Evolutionary conservation across 2,113 vertebrate genomes (phyloP), one percentile per base, ranked within the genome.

Genomic region (Mugil cephalus): DNA sequence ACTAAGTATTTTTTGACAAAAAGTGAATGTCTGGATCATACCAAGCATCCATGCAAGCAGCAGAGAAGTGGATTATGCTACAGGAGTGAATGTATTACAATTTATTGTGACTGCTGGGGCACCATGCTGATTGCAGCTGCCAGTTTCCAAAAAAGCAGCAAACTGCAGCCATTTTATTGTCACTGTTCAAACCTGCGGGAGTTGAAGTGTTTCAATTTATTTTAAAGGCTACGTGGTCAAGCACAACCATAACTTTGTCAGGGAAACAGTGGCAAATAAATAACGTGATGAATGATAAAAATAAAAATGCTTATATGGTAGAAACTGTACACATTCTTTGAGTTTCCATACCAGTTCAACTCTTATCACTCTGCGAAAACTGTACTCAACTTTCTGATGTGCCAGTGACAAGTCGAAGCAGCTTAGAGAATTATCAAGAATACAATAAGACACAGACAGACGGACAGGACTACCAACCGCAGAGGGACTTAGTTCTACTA

Each of bases 401-500:
- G 87, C 75, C 59, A 79, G 88, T 89, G 91, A 90, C 88, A 91
- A 89, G 88, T 86, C 19, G 74, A 91, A 91, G 88, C 83, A 88
- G 89, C 91, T 91, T 89, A 91, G 67, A 85, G 90, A 90, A 85
- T 91, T 89, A 90, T 90, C 83, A 89, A 53, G 74, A 89, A 87
- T 85, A 89, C 88, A 90, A 89, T 82, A 84, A 85, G 84, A 88
- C 79, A 88, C 77, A 88, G 91, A 81, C 82, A 87, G 85, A 86
- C 74, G 42, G 85, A 85, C 89, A 82, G 76, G 88, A 70, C 86
- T 83, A 88, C 86, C 88, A 84, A 87, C 86, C 86, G 83, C 86
- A 86, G 35, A 88, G 76, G 52, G 90, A 89, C 83, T 92, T 92
- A 92, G 91, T 92, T 92, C 91, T 78, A 90, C 87, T 87, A 89